These are phyloP conservation scores for Chiloscyllium plagiosum DNA, from an alignment of 2,113 vertebrate species.

Conservation along the genomic window DNA sequence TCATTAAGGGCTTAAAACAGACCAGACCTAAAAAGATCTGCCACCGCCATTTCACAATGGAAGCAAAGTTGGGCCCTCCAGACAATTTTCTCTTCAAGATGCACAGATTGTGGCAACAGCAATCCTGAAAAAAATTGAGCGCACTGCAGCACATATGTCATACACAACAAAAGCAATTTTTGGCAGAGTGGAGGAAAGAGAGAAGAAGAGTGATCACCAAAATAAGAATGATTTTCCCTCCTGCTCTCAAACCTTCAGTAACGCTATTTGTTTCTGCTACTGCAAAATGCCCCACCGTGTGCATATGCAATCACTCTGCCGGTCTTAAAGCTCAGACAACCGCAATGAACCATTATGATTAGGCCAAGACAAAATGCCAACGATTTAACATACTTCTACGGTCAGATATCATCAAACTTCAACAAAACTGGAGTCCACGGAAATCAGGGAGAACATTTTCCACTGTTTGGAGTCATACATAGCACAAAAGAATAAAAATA, in stretches of 20 bases:
- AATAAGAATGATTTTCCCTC: background rate
- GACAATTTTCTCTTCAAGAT: background rate
- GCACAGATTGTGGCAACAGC: background rate
- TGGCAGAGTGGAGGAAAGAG: too few species aligned
- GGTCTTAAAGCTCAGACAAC: background rate
- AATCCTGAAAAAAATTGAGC: background rate
- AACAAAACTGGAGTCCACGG: too few species aligned
- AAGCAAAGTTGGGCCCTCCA: background rate
- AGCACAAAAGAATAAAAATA: too few species aligned
- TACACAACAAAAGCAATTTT: background rate
- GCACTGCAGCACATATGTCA: background rate
- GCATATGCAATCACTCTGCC: background rate
- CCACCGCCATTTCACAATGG: background rate
- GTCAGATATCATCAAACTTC: too few species aligned
- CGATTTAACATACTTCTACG: background rate
- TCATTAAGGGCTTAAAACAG: background rate
- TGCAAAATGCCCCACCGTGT: background rate
- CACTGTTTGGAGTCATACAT: too few species aligned
- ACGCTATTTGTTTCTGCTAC: background rate
- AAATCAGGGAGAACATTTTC: too few species aligned
- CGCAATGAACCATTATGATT: background rate
- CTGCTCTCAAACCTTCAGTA: background rate
- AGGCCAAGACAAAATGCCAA: too few species aligned
- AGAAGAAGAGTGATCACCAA: too few species aligned
- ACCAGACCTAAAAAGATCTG: background rate